Conservation (phyloP, 2,888 invertebrate species). For the Gerris lacustris region DNA sequence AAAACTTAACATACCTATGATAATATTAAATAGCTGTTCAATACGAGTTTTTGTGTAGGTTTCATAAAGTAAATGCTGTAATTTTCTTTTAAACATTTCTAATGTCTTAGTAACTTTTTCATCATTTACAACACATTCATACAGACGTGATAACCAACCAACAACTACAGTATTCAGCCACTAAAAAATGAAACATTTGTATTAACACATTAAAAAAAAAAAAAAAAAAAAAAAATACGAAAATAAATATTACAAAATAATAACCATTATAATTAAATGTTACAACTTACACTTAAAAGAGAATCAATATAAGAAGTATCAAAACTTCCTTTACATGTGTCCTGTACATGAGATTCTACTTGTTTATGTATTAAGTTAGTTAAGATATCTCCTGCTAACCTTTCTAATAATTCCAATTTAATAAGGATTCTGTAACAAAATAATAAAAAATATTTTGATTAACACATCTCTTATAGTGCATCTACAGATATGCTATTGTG, state of each 20-base stretch:
- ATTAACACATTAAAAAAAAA: conserved; percentile 11
- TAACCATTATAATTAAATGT: conserved; percentile 10
- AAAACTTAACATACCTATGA: conserved; percentile 56
- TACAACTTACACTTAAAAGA: conserved; percentile 51
- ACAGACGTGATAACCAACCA: conserved; percentile 75
- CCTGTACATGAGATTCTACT: conserved; percentile 72
- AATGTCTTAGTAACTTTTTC: conserved; percentile 29
- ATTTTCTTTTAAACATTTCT: conserved; percentile 45
- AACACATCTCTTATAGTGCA: too few species aligned
- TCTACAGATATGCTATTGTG: too few species aligned
- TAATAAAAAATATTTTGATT: neutral
- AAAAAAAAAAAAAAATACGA: neutral
- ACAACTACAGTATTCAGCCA: conserved; percentile 80
- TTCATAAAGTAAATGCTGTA: conserved; percentile 62
- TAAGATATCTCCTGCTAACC: conserved; percentile 70
- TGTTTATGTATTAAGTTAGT: conserved; percentile 70
- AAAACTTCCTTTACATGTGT: conserved; percentile 74
- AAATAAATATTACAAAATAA: conserved; percentile 6
- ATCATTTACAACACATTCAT: conserved; percentile 50
- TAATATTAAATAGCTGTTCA: conserved; percentile 87
- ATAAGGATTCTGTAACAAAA: conserved; percentile 45
- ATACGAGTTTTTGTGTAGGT: conserved; percentile 79
- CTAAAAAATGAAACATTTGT: conserved; percentile 36
- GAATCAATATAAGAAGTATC: conserved; percentile 66
- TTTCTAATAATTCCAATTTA: conserved; percentile 64